phyloP scores from a whole-genome alignment of 2,113 vertebrate genomes.

The Climacteris rufus region DNA sequence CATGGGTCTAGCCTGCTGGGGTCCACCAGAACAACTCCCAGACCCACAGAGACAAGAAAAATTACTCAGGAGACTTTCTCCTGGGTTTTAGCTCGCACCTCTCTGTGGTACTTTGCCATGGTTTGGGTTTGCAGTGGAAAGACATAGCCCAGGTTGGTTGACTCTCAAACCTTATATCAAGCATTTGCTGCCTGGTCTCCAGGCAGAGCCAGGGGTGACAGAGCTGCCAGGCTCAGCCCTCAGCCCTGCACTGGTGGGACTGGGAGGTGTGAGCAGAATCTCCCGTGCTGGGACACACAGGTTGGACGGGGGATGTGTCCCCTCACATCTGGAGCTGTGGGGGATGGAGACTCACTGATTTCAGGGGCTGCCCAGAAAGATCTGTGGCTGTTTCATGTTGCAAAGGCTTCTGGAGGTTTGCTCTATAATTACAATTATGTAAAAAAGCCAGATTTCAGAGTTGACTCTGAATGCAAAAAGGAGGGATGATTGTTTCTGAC shows the following conservation, averaged over 20 bases:
- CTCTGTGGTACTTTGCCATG: background rate
- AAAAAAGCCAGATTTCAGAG: background rate
- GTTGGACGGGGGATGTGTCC: background rate
- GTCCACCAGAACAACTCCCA: background rate
- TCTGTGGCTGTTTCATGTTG: background rate
- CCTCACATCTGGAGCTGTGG: background rate
- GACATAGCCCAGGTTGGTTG: background rate
- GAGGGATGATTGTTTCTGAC: background rate
- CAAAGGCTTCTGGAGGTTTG: background rate
- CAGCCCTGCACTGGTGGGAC: background rate
- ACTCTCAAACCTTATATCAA: background rate
- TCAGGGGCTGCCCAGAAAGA: background rate
- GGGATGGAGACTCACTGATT: background rate
- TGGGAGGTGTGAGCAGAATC: background rate
- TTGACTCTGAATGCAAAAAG: background rate
- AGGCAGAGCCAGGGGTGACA: background rate
- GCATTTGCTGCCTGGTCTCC: background rate
- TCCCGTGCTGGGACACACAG: accelerated
- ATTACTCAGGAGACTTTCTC: background rate
- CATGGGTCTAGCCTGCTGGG: accelerated
- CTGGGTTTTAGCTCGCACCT: background rate
- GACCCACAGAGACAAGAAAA: background rate
- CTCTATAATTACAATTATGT: background rate
- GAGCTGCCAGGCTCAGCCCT: background rate
- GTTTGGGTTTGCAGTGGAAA: background rate